These are phyloP conservation scores for Holotrichia oblita DNA, from an alignment of 1,140 invertebrate genomes.

Conservation along the genomic window DNA sequence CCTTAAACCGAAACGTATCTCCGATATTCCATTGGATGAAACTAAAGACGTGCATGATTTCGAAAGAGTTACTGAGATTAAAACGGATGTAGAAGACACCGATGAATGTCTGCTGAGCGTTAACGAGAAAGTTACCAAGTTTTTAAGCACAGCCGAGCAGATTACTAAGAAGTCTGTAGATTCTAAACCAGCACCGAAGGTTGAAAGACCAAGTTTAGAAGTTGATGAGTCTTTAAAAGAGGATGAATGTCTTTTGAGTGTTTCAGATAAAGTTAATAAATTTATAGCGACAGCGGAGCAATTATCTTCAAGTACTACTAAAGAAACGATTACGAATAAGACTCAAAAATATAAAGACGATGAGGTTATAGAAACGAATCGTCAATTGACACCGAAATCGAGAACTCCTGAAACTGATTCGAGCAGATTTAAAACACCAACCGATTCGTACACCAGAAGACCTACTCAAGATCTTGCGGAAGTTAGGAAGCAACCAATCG, in stretches of 20 bases:
- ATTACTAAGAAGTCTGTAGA: slow-evolving; percentile 59
- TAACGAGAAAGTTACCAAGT: slow-evolving; percentile 70
- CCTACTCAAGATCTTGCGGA: not conserved
- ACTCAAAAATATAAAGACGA: slow-evolving; percentile 13
- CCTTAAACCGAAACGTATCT: slow-evolving; percentile 63
- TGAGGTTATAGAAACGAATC: not conserved
- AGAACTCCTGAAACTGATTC: not conserved
- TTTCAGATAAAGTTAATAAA: slow-evolving; percentile 72
- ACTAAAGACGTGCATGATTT: slow-evolving; percentile 58
- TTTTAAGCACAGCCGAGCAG: slow-evolving; percentile 70
- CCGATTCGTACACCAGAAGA: not conserved
- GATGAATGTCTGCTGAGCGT: slow-evolving; percentile 63
- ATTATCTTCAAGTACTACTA: slow-evolving; percentile 59
- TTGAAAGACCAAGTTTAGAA: slow-evolving; percentile 58
- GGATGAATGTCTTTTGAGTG: slow-evolving; percentile 71
- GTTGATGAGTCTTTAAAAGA: slow-evolving; percentile 58
- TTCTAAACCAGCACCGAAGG: slow-evolving; percentile 55
- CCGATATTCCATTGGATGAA: slow-evolving; percentile 58
- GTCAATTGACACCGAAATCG: not conserved
- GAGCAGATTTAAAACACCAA: not conserved
- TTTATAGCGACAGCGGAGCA: slow-evolving; percentile 72
- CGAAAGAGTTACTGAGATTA: slow-evolving; percentile 62
- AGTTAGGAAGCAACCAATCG: not conserved
- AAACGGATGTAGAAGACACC: slow-evolving; percentile 58
- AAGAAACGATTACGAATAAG: not conserved